phyloP scores from a whole-genome alignment of 2,797 vertebrate species.

The Gymnothorax reevesii region DNA sequence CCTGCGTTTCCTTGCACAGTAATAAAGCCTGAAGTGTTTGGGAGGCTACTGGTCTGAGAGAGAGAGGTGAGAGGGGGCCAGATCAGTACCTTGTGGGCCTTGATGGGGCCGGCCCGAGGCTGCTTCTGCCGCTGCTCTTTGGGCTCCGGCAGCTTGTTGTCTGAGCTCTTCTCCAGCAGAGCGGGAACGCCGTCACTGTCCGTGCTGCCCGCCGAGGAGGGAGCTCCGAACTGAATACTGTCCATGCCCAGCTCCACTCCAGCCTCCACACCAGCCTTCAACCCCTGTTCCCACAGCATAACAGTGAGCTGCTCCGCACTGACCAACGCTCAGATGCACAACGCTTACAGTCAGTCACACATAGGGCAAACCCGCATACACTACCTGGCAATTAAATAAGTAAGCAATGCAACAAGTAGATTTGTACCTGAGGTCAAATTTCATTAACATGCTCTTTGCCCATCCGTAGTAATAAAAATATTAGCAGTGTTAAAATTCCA shows the following conservation, averaged over 20 bases:
- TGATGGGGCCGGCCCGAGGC: constrained; percentile 92
- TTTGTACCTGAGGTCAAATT: too few species aligned
- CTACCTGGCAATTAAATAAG: not conserved
- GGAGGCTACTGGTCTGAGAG: not conserved
- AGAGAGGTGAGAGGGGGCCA: not conserved
- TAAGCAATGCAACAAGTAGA: too few species aligned
- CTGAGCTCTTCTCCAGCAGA: constrained; percentile 79
- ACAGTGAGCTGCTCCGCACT: not conserved
- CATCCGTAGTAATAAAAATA: too few species aligned
- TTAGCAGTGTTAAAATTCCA: too few species aligned
- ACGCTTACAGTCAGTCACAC: not conserved
- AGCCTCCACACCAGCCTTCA: constrained; percentile 79
- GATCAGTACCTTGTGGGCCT: constrained; percentile 88
- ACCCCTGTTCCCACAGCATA: constrained; percentile 65
- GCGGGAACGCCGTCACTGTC: constrained; percentile 89
- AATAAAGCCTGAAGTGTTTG: not conserved
- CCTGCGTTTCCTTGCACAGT: not conserved
- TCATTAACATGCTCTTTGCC: too few species aligned
- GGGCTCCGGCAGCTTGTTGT: constrained; percentile 89
- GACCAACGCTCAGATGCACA: not conserved
- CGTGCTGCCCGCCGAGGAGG: constrained; percentile 89
- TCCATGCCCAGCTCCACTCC: constrained; percentile 88
- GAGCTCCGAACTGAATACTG: constrained; percentile 95
- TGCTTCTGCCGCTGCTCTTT: constrained; percentile 98
- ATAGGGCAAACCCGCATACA: not conserved